These are phyloP conservation scores for Hyalella azteca DNA, from an alignment of 2,888 invertebrate species.

Conservation along the genomic window DNA sequence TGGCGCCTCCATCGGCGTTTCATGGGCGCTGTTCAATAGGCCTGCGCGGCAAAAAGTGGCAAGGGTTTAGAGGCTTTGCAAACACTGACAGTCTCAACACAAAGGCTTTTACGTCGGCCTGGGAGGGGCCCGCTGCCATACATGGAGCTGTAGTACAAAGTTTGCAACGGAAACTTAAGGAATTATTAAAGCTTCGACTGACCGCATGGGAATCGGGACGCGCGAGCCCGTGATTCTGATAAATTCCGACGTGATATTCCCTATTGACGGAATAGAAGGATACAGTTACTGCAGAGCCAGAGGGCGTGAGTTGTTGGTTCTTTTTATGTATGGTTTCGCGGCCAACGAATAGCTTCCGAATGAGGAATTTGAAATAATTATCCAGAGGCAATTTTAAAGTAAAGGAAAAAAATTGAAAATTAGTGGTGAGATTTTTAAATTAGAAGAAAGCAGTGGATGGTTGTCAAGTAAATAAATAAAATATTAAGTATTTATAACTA, in stretches of 20 bases:
- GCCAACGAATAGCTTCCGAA: too few species aligned
- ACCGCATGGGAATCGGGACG: neutral
- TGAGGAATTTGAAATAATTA: neutral
- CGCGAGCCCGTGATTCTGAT: neutral
- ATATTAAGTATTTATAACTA: too few species aligned
- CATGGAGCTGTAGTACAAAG: neutral
- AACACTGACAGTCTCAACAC: slow-evolving; percentile 8
- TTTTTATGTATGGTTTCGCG: too few species aligned
- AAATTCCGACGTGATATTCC: slow-evolving; percentile 2
- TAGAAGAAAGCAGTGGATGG: too few species aligned
- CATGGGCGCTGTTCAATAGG: neutral
- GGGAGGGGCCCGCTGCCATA: neutral
- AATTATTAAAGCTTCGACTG: neutral
- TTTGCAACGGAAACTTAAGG: slow-evolving; percentile 19
- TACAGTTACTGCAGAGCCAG: too few species aligned
- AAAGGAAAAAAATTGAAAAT: neutral
- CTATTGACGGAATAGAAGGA: too few species aligned
- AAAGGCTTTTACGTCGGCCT: neutral
- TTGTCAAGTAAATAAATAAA: too few species aligned
- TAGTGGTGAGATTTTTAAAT: too few species aligned
- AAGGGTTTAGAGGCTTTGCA: slow-evolving; percentile 17
- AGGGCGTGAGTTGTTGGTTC: too few species aligned
- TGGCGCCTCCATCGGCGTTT: slow-evolving; percentile 12
- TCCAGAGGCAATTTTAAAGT: neutral
- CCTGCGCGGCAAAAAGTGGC: slow-evolving; percentile 26